These are phyloP conservation scores for Harpalus rubripes DNA, from an alignment of 2,888 invertebrate species.

Conservation along the genomic window DNA sequence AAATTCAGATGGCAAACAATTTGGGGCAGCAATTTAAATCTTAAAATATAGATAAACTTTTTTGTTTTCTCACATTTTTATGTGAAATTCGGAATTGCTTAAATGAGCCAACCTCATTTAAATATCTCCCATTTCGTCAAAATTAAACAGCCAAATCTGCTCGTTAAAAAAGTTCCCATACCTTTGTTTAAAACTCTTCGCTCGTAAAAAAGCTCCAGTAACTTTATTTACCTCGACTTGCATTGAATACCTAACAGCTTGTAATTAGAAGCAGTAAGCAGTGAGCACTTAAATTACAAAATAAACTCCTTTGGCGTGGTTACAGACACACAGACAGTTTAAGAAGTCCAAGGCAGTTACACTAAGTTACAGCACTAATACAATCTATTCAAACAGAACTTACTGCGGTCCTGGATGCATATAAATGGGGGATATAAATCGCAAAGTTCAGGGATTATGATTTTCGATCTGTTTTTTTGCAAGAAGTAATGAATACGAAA, in stretches of 20 bases:
- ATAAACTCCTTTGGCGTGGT: constrained; percentile 37
- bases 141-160: neutral
- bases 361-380: constrained; percentile 11
- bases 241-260: constrained; percentile 23
- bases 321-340: constrained; percentile 19
- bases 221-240: constrained; percentile 44
- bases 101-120: neutral
- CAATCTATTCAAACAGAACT: neutral
- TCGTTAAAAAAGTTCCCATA: neutral
- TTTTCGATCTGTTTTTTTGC: constrained; percentile 6
- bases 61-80: neutral
- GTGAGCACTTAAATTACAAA: constrained; percentile 29
- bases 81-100: neutral
- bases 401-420: constrained; percentile 12
- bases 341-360: constrained; percentile 1
- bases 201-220: constrained; percentile 32
- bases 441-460: neutral
- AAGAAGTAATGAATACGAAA: neutral
- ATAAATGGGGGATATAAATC: constrained; percentile 2
- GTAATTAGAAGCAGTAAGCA: constrained; percentile 34
- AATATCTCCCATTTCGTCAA: neutral
- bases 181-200: neutral
- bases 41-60: neutral
- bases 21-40: neutral
- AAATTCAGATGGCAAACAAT: no score